Evolutionary conservation across 2,113 vertebrate species (phyloP).

Genomic region (Platycercus adscitus): DNA sequence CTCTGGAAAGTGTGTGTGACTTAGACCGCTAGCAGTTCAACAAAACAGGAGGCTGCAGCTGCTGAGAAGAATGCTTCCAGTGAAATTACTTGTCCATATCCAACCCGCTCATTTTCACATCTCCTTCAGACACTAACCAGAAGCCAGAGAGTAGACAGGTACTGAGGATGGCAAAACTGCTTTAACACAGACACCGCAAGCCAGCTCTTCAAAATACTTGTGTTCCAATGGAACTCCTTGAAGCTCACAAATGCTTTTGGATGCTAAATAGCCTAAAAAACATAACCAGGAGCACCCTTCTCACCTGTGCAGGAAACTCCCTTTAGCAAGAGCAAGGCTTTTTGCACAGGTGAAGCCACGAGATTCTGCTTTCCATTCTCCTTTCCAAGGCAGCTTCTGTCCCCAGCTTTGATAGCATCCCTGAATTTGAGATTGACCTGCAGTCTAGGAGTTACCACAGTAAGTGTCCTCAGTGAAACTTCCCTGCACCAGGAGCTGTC

Average conservation of each 20-base stretch:
- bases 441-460: background rate
- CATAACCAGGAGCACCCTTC: background rate
- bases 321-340: background rate
- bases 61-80: conserved; percentile 24
- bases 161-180: background rate
- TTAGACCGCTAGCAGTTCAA: background rate
- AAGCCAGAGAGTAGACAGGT: background rate
- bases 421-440: background rate
- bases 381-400: background rate
- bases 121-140: conserved; percentile 3
- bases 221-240: background rate
- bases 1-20: conserved; percentile 39
- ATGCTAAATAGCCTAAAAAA: background rate
- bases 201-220: background rate
- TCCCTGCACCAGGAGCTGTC: background rate
- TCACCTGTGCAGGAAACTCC: background rate
- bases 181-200: background rate
- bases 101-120: background rate
- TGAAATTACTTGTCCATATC: background rate
- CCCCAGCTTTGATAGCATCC: background rate
- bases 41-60: conserved; percentile 51
- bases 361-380: background rate
- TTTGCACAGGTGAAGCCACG: background rate
- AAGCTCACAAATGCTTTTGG: background rate
- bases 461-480: background rate